These are phyloP conservation scores for Callyntrura sp. DNA, from an alignment of 2,888 invertebrate species.

Conservation along the genomic window DNA sequence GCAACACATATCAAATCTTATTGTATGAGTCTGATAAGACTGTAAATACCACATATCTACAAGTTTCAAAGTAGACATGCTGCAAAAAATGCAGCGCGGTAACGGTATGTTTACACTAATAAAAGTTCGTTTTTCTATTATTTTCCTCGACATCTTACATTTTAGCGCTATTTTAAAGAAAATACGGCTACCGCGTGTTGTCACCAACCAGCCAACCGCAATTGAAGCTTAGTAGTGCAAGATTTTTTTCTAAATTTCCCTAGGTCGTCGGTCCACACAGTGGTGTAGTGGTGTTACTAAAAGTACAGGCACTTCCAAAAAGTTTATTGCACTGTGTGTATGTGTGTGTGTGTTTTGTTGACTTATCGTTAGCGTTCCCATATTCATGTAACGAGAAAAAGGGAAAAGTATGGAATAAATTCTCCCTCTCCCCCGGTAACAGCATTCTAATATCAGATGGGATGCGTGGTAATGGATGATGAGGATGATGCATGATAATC, in stretches of 20 bases:
- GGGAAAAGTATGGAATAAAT: neutral
- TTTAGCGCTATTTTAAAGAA: too few species aligned
- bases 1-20: neutral
- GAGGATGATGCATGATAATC: constrained; percentile 59
- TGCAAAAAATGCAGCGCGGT: neutral
- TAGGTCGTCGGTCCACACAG: neutral
- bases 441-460: too few species aligned
- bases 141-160: too few species aligned
- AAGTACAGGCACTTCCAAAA: constrained; percentile 49
- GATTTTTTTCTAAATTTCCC: neutral
- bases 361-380: too few species aligned
- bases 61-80: neutral
- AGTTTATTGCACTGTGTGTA: constrained; percentile 62
- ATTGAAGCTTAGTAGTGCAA: neutral
- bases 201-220: constrained; percentile 26
- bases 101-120: too few species aligned
- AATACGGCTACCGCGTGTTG: constrained; percentile 28
- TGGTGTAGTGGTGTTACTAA: constrained; percentile 32
- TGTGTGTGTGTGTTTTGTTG: neutral
- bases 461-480: constrained; percentile 29
- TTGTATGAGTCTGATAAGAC: neutral
- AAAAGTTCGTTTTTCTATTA: too few species aligned
- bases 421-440: too few species aligned
- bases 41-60: neutral
- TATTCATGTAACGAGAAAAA: too few species aligned